Evolutionary conservation across 2,797 vertebrate species (phyloP).

Genomic region (Characodon lateralis): DNA sequence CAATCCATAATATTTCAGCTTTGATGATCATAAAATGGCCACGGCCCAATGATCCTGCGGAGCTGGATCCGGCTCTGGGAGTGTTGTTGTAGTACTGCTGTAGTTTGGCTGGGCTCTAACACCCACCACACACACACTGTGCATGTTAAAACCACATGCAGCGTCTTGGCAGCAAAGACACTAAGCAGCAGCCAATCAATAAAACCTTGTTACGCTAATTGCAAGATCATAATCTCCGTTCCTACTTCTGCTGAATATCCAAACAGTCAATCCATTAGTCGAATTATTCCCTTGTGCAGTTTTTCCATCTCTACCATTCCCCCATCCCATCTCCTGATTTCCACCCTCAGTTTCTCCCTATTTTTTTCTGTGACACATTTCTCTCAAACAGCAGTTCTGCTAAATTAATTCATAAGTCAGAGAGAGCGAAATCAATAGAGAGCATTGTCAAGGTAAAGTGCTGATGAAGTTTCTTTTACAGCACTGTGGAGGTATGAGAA

Average conservation of each 20-base stretch:
- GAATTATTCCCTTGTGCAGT: constrained; percentile 80
- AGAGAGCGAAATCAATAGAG: constrained; percentile 74
- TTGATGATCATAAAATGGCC: constrained; percentile 62
- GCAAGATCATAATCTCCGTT: constrained; percentile 84
- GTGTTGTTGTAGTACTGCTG: constrained; percentile 29
- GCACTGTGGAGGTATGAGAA: constrained; percentile 58
- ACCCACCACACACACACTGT: constrained; percentile 51
- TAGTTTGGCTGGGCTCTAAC: constrained; percentile 54
- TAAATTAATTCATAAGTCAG: constrained; percentile 79
- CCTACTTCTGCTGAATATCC: constrained; percentile 82
- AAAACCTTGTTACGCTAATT: constrained; percentile 87
- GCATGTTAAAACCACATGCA: constrained; percentile 79
- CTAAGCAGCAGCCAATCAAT: constrained; percentile 83
- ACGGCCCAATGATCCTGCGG: constrained; percentile 33
- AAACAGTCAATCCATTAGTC: constrained; percentile 83
- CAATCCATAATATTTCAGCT: constrained; percentile 68
- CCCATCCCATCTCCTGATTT: constrained; percentile 41
- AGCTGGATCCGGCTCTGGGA: constrained; percentile 41
- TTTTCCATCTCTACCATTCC: constrained; percentile 53
- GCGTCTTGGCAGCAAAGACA: constrained; percentile 77
- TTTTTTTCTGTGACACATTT: constrained; percentile 69
- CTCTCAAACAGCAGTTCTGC: constrained; percentile 77
- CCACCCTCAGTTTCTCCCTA: constrained; percentile 32
- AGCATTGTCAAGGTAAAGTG: constrained; percentile 77
- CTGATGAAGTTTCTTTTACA: constrained; percentile 74